Conservation (phyloP, 2,888 invertebrate genomes). For the Lepidocyrtoides sp. region DNA sequence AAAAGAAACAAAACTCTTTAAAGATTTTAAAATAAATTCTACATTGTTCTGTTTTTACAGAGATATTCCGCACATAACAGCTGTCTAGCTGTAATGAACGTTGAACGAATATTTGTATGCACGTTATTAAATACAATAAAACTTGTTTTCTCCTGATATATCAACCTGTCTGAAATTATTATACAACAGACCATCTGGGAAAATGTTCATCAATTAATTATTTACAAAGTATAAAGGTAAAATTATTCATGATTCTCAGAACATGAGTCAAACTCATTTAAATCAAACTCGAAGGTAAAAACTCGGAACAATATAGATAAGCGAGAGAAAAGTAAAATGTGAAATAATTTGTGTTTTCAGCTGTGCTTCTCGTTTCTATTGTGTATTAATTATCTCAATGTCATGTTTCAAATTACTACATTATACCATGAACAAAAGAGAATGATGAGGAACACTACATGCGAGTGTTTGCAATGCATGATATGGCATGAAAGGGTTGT, state of each 20-base stretch:
- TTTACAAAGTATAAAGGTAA: not conserved
- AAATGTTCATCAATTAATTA: constrained; percentile 15
- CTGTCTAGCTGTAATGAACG: too few species aligned
- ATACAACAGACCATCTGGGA: too few species aligned
- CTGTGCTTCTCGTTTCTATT: not conserved
- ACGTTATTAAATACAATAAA: constrained; percentile 10
- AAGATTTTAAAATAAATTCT: constrained; percentile 3
- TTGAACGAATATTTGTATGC: too few species aligned
- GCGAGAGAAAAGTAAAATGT: not conserved
- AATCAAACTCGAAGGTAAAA: not conserved
- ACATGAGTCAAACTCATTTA: not conserved
- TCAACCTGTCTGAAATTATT: not conserved
- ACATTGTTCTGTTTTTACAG: not conserved
- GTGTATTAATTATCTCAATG: constrained; percentile 27
- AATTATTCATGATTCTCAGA: not conserved
- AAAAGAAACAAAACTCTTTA: not conserved
- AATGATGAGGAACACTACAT: not conserved
- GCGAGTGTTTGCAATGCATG: not conserved
- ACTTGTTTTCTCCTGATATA: not conserved
- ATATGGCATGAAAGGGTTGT: constrained; percentile 3
- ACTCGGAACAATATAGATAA: not conserved
- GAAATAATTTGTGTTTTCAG: not conserved
- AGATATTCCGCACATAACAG: not conserved
- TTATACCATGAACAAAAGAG: not conserved
- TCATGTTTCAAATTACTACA: constrained; percentile 20